Evolutionary conservation across 2,113 vertebrate species (phyloP).

Genomic region (Oreochromis niloticus): DNA sequence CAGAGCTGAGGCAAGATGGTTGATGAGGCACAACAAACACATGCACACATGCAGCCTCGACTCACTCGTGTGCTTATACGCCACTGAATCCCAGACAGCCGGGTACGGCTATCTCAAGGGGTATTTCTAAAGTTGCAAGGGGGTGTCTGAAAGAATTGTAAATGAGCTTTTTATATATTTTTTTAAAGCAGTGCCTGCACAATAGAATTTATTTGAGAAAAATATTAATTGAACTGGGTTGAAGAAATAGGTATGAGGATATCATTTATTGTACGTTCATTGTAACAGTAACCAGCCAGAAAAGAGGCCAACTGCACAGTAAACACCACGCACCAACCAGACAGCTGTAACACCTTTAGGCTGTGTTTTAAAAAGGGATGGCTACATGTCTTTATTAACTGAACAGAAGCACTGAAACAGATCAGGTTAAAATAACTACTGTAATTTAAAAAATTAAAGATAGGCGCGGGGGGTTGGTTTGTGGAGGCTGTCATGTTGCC

Average conservation of each 20-base stretch:
- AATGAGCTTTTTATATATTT: not conserved
- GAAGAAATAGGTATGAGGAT: not conserved
- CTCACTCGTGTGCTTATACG: not conserved
- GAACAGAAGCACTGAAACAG: not conserved
- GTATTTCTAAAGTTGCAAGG: not conserved
- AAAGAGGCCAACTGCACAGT: not conserved
- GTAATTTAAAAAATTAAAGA: not conserved
- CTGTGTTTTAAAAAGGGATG: not conserved
- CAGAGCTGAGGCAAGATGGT: slow-evolving; percentile 42
- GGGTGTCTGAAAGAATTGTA: not conserved
- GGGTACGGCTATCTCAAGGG: not conserved
- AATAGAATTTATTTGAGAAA: not conserved
- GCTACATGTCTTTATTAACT: not conserved
- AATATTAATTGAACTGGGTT: not conserved
- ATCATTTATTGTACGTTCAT: not conserved
- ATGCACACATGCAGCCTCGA: not conserved
- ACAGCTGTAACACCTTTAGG: not conserved
- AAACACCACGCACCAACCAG: not conserved
- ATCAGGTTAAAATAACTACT: not conserved
- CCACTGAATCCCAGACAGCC: not conserved
- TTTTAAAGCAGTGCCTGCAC: not conserved
- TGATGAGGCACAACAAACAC: slow-evolving; percentile 41
- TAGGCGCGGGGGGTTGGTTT: not conserved
- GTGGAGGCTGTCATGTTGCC: not conserved
- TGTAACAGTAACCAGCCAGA: not conserved